Percentiles rank a stretch among this genome's conserved stretches.
Evolutionary conservation across 2,113 vertebrate species (phyloP).

Genomic region (Microtus pennsylvanicus): DNA sequence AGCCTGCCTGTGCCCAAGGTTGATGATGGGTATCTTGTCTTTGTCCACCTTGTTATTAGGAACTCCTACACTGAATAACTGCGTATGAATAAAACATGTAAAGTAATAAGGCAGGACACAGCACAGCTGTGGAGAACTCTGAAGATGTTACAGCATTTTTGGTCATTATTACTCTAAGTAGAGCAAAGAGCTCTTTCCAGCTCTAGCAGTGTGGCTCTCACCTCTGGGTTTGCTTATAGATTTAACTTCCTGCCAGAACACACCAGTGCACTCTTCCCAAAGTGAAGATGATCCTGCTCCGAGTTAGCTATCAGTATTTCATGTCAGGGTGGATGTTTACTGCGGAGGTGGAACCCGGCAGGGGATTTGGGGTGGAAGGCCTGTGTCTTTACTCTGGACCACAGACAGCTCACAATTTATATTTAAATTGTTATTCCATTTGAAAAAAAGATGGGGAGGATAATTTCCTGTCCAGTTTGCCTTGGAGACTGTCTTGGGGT

Average conservation of each 20-base stretch:
- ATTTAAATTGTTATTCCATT: neutral
- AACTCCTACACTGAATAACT: constrained; percentile 27
- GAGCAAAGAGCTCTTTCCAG: neutral
- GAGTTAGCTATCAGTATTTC: neutral
- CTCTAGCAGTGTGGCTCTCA: neutral
- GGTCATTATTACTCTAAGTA: constrained; percentile 27
- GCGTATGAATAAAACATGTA: constrained; percentile 1
- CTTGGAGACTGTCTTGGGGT: neutral
- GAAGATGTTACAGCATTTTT: neutral
- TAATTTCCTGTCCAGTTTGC: neutral
- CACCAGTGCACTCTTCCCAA: neutral
- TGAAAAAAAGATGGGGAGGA: neutral
- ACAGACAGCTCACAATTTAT: neutral
- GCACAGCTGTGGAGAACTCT: neutral
- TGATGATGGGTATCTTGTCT: neutral
- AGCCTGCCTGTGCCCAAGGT: neutral
- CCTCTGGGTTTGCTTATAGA: neutral
- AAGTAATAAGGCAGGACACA: neutral
- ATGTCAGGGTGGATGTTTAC: neutral
- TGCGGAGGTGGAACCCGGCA: no score
- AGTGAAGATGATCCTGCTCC: neutral
- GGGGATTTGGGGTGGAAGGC: neutral
- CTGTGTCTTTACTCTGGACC: neutral
- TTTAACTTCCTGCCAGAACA: neutral
- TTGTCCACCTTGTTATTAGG: constrained; percentile 6